phyloP scores from a whole-genome alignment of 2,797 vertebrate genomes.

The Thamnophis elegans region DNA sequence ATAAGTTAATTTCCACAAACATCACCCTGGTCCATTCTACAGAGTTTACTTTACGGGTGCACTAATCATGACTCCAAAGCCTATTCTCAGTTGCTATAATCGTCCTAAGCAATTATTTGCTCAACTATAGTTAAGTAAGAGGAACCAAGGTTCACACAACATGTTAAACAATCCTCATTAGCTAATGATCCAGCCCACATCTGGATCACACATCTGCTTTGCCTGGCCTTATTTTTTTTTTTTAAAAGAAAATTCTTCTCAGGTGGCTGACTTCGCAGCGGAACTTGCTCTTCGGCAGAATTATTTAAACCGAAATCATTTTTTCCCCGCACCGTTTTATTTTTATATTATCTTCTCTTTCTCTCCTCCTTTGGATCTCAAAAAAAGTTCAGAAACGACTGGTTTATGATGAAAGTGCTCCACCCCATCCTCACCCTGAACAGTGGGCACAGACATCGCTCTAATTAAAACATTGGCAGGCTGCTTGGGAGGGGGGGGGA shows the following conservation, averaged over 20 bases:
- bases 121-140: background rate
- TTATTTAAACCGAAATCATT: background rate
- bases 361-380: too few relatives aligned
- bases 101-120: background rate
- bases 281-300: background rate
- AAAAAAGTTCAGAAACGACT: slow-evolving; percentile 31
- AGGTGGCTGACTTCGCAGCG: background rate
- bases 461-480: slow-evolving; percentile 48
- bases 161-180: background rate
- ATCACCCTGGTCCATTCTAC: background rate
- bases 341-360: background rate
- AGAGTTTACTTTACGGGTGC: background rate
- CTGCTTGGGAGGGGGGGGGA: background rate
- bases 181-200: background rate
- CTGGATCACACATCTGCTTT: background rate
- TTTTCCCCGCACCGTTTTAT: background rate
- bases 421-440: slow-evolving; percentile 13
- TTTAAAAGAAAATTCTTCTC: background rate
- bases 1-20: background rate
- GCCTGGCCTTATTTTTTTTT: background rate
- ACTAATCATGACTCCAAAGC: background rate
- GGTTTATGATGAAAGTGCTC: slow-evolving; percentile 18
- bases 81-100: background rate
- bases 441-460: slow-evolving; percentile 26
- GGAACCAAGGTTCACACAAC: background rate